Evolutionary conservation across 1,140 invertebrate genomes (phyloP), one percentile per base, ranked within the genome.

Genomic region (Temnothorax longispinosus): DNA sequence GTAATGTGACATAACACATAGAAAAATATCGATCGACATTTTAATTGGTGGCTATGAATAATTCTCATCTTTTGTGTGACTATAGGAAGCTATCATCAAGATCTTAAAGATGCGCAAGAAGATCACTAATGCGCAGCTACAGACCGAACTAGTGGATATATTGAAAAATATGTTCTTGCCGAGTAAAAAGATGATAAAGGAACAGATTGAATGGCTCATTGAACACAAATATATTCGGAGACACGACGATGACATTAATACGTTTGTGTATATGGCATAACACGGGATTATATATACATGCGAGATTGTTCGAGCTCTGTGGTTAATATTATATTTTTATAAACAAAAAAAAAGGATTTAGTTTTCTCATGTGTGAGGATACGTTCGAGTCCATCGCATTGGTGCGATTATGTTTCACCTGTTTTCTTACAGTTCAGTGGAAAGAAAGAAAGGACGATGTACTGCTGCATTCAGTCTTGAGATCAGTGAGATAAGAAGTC

Each of bases 101-200:
- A 99, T 99, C 78, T 96, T 99, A 94, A 99, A 99, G 95, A 99
- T 99, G 98, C 96, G 99, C 77, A 99, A 99, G 95, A 97, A 97
- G 60, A 98, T 99, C 71, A 98, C 97, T 21, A 99, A 99, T 94
- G 98, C 98, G 67, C 98, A 99, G 88, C 96, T 99, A 65, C 99
- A 99, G 96, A 98, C 98, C 56, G 99, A 99, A 96, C 96, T 99
- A 56, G 98, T 99, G 8, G 99, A 99, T 96, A 99, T 99, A 95
- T 96, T 99, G 72, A 99, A 99, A 95, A 99, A 99, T 94, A 99
- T 99, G 99, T 99, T 99, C 96, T 95, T 99, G 90, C 99, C 99
- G 47, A 99, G 98, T 86, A 99, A 99, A 96, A 99, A 99, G 96
- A 98, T 99, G 97, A 99, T 99, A 89, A 99, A 99, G 96, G 99